A percentile compares a stretch with the other conserved stretches of the same genome.
phyloP scores from a whole-genome alignment of 2,113 vertebrate genomes.

The Caranx melampygus region DNA sequence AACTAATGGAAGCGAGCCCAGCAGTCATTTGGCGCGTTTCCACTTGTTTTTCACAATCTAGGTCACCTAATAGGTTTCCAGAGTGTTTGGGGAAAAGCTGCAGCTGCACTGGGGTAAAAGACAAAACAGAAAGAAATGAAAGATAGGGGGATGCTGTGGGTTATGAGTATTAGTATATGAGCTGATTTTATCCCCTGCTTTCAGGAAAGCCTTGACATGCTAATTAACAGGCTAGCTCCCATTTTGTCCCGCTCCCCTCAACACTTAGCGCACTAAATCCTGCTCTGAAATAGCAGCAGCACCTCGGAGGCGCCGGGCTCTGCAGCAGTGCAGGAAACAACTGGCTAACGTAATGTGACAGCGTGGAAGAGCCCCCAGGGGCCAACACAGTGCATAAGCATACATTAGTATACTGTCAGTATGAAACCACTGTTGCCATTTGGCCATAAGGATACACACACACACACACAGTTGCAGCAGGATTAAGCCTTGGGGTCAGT shows the following conservation, averaged over 20 bases:
- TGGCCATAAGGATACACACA: constrained; percentile 1
- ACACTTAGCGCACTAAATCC: constrained; percentile 24
- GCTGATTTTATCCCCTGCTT: constrained; percentile 33
- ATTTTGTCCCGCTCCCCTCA: background rate
- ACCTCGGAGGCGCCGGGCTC: constrained; percentile 24
- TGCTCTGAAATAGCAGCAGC: constrained; percentile 29
- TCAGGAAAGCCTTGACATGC: constrained; percentile 38
- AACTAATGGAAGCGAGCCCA: constrained; percentile 39
- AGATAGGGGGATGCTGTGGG: background rate
- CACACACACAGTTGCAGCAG: constrained; percentile 23
- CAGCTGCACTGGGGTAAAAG: background rate
- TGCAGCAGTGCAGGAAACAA: constrained; percentile 40
- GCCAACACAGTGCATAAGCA: constrained; percentile 23
- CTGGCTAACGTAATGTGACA: constrained; percentile 61
- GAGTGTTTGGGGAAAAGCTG: constrained; percentile 32
- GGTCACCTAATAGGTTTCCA: constrained; percentile 59
- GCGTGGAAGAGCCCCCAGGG: constrained; percentile 54
- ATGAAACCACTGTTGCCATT: constrained; percentile 8
- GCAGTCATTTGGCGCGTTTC: constrained; percentile 39
- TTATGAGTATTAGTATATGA: constrained; percentile 34
- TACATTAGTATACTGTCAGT: constrained; percentile 57
- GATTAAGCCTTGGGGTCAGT: constrained; percentile 50
- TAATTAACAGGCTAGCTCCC: constrained; percentile 49
- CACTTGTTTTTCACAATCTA: constrained; percentile 55
- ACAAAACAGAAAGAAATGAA: background rate